Percentiles rank a stretch among this genome's conserved stretches.
Conservation (phyloP, 2,797 vertebrate species). For the Artibeus jamaicensis region DNA sequence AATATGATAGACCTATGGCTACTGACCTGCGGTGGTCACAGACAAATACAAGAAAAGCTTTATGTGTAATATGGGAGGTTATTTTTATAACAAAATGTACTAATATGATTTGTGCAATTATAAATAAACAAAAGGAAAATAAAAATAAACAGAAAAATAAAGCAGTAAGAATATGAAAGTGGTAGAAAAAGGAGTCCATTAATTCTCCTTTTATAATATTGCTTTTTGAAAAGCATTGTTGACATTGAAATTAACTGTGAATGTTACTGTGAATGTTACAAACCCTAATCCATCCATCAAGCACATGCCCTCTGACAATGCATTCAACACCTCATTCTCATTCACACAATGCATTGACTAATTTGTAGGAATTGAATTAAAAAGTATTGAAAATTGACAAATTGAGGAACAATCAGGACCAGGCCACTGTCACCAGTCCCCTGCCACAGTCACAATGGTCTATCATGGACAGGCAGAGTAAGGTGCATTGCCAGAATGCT, state of each 20-base stretch:
- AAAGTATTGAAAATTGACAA: not conserved
- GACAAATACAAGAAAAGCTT: not conserved
- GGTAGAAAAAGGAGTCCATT: not conserved
- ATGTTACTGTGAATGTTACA: not conserved
- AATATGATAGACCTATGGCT: not conserved
- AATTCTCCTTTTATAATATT: not conserved
- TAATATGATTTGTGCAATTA: not conserved
- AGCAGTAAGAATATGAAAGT: not conserved
- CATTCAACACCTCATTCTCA: not conserved
- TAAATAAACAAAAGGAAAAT: conserved; percentile 38
- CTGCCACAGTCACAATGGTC: not conserved
- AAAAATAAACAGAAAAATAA: conserved; percentile 1
- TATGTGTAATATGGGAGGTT: not conserved
- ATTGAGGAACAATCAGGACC: not conserved
- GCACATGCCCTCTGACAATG: not conserved
- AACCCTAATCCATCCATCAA: not conserved
- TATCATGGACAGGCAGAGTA: not conserved
- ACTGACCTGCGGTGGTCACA: not conserved
- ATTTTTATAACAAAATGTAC: not conserved
- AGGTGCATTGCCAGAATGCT: not conserved
- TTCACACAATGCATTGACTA: not conserved
- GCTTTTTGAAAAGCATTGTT: not conserved
- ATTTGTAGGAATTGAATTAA: not conserved
- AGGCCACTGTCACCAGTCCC: not conserved
- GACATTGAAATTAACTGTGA: not conserved